phyloP scores from a whole-genome alignment of 2,797 vertebrate genomes.

The Coreius guichenoti region DNA sequence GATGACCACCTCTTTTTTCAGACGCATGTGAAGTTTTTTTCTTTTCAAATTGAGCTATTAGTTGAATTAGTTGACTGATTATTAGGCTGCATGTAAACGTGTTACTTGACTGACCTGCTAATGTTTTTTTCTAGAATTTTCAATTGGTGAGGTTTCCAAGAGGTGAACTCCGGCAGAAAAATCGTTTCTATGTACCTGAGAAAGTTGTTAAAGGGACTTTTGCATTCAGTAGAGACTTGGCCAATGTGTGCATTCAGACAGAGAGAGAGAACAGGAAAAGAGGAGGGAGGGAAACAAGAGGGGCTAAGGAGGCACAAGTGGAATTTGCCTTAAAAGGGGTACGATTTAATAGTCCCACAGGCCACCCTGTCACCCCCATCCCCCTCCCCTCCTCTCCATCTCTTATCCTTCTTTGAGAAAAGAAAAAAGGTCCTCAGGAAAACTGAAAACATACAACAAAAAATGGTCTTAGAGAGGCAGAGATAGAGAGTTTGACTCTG shows the following conservation, averaged over 20 bases:
- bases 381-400: conserved; percentile 1
- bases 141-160: background rate
- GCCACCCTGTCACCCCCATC: conserved; percentile 1
- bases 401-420: conserved; percentile 8
- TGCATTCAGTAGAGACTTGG: background rate
- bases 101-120: background rate
- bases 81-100: background rate
- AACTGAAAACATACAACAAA: conserved; percentile 16
- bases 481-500: conserved; percentile 8
- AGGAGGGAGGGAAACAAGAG: conserved; percentile 46
- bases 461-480: background rate
- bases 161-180: conserved; percentile 10
- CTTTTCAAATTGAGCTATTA: background rate
- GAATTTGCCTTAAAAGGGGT: conserved; percentile 63
- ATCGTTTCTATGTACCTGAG: conserved; percentile 34
- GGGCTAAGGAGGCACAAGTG: conserved; percentile 54
- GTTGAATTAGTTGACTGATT: background rate
- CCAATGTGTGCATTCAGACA: background rate
- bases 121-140: background rate
- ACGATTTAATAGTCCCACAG: conserved; percentile 46
- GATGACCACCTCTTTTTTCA: background rate
- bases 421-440: conserved; percentile 7
- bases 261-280: conserved; percentile 46
- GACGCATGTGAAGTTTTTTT: background rate
- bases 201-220: conserved; percentile 31